Conservation (phyloP, 53 echinoderm and acorn worm species). For the Zoroaster sp. region DNA sequence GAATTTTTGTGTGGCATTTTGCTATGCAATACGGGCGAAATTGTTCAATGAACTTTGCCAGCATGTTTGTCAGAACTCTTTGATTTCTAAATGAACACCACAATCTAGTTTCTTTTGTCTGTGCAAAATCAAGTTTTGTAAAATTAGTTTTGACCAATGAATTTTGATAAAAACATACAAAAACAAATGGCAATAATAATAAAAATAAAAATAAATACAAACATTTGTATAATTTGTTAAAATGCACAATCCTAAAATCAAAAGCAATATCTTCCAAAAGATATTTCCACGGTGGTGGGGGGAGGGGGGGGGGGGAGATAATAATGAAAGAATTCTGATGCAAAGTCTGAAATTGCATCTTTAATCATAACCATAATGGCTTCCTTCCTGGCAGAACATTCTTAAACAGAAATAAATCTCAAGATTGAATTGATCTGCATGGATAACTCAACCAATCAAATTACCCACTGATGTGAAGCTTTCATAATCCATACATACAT, state of each 20-base stretch:
- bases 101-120: too few relatives aligned
- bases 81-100: too few relatives aligned
- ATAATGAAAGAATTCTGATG: background rate
- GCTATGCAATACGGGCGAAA: too few relatives aligned
- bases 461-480: too few relatives aligned
- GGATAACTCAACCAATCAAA: too few relatives aligned
- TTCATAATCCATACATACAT: too few relatives aligned
- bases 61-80: too few relatives aligned
- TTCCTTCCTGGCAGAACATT: conserved; percentile 7
- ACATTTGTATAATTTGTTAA: background rate
- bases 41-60: too few relatives aligned
- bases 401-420: background rate
- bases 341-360: background rate
- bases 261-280: background rate
- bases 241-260: background rate
- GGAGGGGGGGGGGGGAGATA: background rate
- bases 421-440: background rate
- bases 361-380: background rate
- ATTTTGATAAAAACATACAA: background rate
- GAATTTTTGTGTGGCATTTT: too few relatives aligned
- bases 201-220: background rate
- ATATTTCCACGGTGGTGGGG: too few relatives aligned
- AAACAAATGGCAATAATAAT: background rate
- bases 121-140: too few relatives aligned
- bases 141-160: too few relatives aligned